Base-by-base conservation (phyloP, 2,888 invertebrate species). In the Macroteleia sp. region DNA sequence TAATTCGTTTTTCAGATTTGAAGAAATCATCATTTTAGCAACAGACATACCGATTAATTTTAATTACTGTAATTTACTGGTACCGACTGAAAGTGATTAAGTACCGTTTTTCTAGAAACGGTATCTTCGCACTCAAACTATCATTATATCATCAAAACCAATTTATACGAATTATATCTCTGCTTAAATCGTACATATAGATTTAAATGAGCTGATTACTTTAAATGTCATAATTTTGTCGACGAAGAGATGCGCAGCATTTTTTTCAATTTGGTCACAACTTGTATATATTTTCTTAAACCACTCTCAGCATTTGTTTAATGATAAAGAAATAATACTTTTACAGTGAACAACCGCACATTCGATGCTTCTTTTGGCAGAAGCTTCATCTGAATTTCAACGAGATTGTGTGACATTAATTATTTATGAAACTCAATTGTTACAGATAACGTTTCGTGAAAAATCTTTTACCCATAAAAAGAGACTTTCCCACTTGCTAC, bases 361-460 rank as follows among this genome's bases (percentile, higher is more conserved):
- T 56, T 52, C 30, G 54, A 39, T 48, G 28, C 36, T 28, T 34
- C 59, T 50, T 48, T 71, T n/a, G 56, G 50, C 36, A 46, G 36
- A 28, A 5, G 36, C 48, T 14, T 46, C 48, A 17, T 56, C 56
- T 48, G 52, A 56, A 71, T 56, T 62, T 71, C 62, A 71, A 56
- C 17, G 14, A 54, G 42, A 3, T 36, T 39, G 25, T 34, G 36
- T 54, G 46, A 14, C 70, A 71, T 62, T 54, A 61, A 62, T 61
- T 70, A 61, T 70, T 71, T 54, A 71, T 71, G 54, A 61, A 46
- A 54, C 54, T 28, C 54, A 54, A 50, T 71, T 54, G 54, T 61
- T 61, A 61, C 42, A 16, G 16, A 54, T 46, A 17, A 30, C 17
- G 39, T 46, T 61, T 44, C 17, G n/a, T n/a, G n/a, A n/a, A n/a